Base-by-base conservation (phyloP, 2,113 vertebrate species). In the Ibidorhyncha struthersii region DNA sequence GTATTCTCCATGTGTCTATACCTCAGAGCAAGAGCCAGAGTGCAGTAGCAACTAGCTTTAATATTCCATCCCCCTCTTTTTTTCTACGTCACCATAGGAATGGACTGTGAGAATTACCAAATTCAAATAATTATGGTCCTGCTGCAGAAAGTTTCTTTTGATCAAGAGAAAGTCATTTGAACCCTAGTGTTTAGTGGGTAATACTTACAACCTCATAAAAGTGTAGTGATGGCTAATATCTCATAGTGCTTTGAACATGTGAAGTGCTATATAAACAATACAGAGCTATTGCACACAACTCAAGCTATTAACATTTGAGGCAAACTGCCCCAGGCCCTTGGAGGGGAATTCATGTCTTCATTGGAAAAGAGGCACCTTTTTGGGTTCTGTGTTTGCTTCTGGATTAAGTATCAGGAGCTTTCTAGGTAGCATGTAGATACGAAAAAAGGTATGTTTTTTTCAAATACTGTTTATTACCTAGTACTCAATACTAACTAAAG, bases 151-250 rank as follows among this genome's bases (percentile, higher is more conserved):
- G 89, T 92, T 95, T 83, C 95, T 94, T 96, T 96, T 89, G 95
- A 91, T 89, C 81, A 96, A 74, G 59, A 91, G 91, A 65, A 20
- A 93, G 96, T 89, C n/a, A 86, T 89, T 85, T 87, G 85, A 97
- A 77, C 81, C 50, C 56, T 78, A 41, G 93, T 67, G 82, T 93
- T 95, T 93, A 95, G 83, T 92, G 95, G 82, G 83, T 61, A 93
- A 82, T 79, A 92, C 84, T 96, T 94, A 92, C 12, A 94, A 86
- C 88, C 97, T 95, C 89, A 66, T 96, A 97, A 97, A 97, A 96
- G 70, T 40, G 76, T 77, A 86, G 79, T 59, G 80, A 81, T 94
- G 93, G 82, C 94, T 86, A 93, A 91, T 97, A 96, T 91, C 96
- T 96, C 65, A 79, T 92, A 53, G 86, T 53, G 83, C 96, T 97